Evolutionary conservation across 2,888 invertebrate genomes (phyloP), one percentile per base, ranked within the genome.

Genomic region (Thalpophila matura): DNA sequence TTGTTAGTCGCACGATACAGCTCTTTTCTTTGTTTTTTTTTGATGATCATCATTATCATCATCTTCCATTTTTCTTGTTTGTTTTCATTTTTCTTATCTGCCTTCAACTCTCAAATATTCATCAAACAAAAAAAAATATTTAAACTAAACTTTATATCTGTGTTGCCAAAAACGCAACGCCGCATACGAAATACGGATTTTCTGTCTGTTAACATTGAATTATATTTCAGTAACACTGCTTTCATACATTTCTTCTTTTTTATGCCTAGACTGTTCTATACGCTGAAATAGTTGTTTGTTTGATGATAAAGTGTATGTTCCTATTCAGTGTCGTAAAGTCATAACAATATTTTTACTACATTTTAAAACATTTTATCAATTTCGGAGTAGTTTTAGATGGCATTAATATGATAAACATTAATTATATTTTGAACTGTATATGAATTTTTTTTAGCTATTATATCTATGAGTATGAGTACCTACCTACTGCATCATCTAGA

Each of bases 141-240:
- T 24, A 5, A 7, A 43, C 24, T 1, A 31, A 46, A 16, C 35
- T 80, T 64, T 75, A 74, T 14, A 65, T 72, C 75, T 50, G 47
- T 60, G 74, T 71, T 67, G 56, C 73, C 76, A 75, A 80, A 82
- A 83, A 79, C 65, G 45, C 68, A 64, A 72, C 47, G 64, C 31
- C 67, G 74, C 61, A 74, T 66, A 73, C 71, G 61, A 57, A 49
- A 72, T 73, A 72, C 71, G 79, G 80, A 83, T 86, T 84, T 79
- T 71, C 76, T 77, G 75, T 80, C 82, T 74, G 82, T 79, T 82
- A 83, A 80, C 85, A 82, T 84, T 87, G 83, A 86, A 87, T 88
- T 88, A 87, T 84, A 82, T 76, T 70, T 72, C 56, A 42, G 71
- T 49, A 71, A 67, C 72, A 74, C 67, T 66, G 74, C 56, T 69